Percentiles rank a stretch among this genome's conserved stretches.
phyloP scores from a whole-genome alignment of 2,888 invertebrate species.

The Thymelicus sylvestris region DNA sequence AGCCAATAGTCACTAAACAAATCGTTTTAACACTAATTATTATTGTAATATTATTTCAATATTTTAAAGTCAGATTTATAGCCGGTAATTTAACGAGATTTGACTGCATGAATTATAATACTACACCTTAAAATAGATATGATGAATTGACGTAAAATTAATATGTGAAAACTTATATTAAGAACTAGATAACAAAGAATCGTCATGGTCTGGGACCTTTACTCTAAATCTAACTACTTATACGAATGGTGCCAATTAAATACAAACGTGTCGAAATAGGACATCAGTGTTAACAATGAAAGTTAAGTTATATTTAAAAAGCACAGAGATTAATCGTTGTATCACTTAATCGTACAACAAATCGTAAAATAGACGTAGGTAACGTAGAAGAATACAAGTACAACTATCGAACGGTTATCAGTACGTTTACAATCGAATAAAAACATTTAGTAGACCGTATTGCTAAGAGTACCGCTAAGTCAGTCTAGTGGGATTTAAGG shows the following conservation, averaged over 20 bases:
- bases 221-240: conserved; percentile 64
- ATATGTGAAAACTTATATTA: conserved; percentile 37
- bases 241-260: conserved; percentile 75
- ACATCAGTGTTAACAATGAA: conserved; percentile 55
- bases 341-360: conserved; percentile 51
- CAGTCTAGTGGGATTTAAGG: conserved; percentile 81
- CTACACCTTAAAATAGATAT: conserved; percentile 52
- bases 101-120: conserved; percentile 82
- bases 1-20: conserved; percentile 39
- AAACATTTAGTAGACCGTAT: conserved; percentile 60
- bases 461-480: conserved; percentile 76
- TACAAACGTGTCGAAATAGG: conserved; percentile 69
- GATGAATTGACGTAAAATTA: conserved; percentile 42
- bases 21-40: conserved; percentile 29
- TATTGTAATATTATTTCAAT: conserved; percentile 17
- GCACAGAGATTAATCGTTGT: conserved; percentile 77
- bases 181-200: conserved; percentile 19
- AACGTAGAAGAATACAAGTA: conserved; percentile 41
- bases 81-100: conserved; percentile 86
- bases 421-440: conserved; percentile 65
- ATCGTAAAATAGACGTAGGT: no score
- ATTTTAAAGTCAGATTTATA: conserved; percentile 6
- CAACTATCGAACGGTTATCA: conserved; percentile 51
- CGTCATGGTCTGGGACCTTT: conserved; percentile 41
- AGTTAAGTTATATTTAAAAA: conserved; percentile 57